Evolutionary conservation across 2,888 invertebrate species (phyloP), one percentile per base, ranked within the genome.

Genomic region (Argyresthia albistria): DNA sequence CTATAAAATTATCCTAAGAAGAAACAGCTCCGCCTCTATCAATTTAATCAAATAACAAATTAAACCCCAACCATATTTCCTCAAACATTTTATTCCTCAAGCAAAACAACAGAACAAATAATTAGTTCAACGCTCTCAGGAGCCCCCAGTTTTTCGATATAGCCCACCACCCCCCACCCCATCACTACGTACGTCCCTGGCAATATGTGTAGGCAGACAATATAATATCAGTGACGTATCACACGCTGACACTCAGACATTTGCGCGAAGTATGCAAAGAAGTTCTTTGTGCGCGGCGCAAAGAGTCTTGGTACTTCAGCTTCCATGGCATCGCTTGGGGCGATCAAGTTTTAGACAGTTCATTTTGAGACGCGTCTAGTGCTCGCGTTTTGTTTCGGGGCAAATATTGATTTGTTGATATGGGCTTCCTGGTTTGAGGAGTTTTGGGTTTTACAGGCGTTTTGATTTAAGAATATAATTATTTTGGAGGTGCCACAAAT

Each of bases 261-360:
- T 75, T 48, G 54, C 77, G 69, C 71, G 80, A 87, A 87, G 83
- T 87, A 86, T 84, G 86, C 83, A 87, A 87, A 87, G 86, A 86
- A 87, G 80, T 84, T 80, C 73, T 67, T 62, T 69, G 74, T 67
- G 53, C 48, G 52, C 52, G 67, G 66, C 63, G 70, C 64, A 62
- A 67, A 61, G 61, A 60, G 63, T 75, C 76, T 84, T 86, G 84
- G 74, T 76, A 75, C 76, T 79, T 73, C 70, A 59, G 37, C 35
- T 36, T 25, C 39, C 51, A 37, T 35, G 36, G 35, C 43, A 55
- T 12, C 47, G 53, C 55, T 43, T 47, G 62, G 60, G 74, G 70
- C 68, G 56, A 55, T 56, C 54, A 56, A 62, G 62, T 69, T 69
- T 55, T 66, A 69, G 73, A 73, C 73, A 70, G 70, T 58, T 67